Percentiles rank a stretch among this genome's conserved stretches.
These are phyloP conservation scores for Linnaemya tessellans DNA, from an alignment of 2,888 invertebrate genomes.

Conservation along the genomic window DNA sequence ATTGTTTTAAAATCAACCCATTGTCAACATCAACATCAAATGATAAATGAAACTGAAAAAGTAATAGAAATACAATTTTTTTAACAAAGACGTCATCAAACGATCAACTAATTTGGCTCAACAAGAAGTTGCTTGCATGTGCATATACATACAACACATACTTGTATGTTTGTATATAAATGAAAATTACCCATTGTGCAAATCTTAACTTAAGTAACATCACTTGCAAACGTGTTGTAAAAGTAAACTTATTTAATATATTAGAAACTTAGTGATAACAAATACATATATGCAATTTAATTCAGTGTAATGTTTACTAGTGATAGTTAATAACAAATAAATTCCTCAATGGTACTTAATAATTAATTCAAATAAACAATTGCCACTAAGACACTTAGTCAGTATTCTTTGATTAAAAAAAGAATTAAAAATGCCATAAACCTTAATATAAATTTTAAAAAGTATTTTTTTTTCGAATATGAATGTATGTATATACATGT, in stretches of 20 bases:
- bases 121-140: background rate
- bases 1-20: background rate
- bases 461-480: background rate
- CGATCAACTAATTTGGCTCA: background rate
- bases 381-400: background rate
- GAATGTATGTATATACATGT: too few relatives aligned
- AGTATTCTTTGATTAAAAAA: background rate
- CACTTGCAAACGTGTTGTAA: background rate
- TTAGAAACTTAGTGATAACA: background rate
- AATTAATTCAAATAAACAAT: background rate
- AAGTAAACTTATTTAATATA: background rate
- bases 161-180: background rate
- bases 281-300: background rate
- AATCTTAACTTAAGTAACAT: background rate
- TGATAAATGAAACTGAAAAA: background rate
- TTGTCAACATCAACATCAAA: background rate
- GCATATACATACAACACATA: background rate
- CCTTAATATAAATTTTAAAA: conserved; percentile 2
- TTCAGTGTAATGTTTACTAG: background rate
- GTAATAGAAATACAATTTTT: background rate
- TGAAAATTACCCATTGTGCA: background rate
- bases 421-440: background rate
- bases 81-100: background rate
- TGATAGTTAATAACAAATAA: background rate
- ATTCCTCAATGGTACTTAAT: conserved; percentile 9